phyloP scores from a whole-genome alignment of 2,797 vertebrate genomes.

The Harpagifer antarcticus region DNA sequence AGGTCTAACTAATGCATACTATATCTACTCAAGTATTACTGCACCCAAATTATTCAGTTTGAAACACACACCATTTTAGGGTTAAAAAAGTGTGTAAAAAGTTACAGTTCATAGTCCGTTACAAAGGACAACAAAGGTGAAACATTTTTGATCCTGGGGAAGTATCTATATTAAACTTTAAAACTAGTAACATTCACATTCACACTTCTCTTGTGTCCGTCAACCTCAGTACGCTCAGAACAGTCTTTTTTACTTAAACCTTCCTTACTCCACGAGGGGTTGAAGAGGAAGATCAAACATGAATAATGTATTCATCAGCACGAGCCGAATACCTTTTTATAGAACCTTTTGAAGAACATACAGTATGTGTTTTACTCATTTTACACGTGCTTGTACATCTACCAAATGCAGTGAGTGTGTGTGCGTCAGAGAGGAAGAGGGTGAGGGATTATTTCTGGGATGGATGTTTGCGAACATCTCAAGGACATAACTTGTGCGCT shows the following conservation, averaged over 20 bases:
- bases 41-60: too few relatives aligned
- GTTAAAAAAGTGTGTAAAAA: too few relatives aligned
- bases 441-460: slow-evolving; percentile 27
- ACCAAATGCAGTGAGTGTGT: slow-evolving; percentile 11
- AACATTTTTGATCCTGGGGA: too few relatives aligned
- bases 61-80: too few relatives aligned
- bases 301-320: not conserved
- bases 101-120: too few relatives aligned
- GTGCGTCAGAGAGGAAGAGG: not conserved
- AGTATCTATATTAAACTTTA: too few relatives aligned
- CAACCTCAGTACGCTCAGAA: not conserved
- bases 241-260: not conserved
- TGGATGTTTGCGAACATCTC: slow-evolving; percentile 49
- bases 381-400: not conserved
- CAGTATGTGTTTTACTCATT: not conserved
- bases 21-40: not conserved
- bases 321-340: not conserved
- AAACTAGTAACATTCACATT: too few relatives aligned
- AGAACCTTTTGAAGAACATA: not conserved
- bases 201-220: too few relatives aligned
- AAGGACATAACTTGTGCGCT: slow-evolving; percentile 57
- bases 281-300: not conserved
- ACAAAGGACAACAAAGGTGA: too few relatives aligned
- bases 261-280: not conserved
- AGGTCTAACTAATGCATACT: not conserved